phyloP scores from a whole-genome alignment of 2,888 invertebrate genomes.

The Caenorhabditis sp. region DNA sequence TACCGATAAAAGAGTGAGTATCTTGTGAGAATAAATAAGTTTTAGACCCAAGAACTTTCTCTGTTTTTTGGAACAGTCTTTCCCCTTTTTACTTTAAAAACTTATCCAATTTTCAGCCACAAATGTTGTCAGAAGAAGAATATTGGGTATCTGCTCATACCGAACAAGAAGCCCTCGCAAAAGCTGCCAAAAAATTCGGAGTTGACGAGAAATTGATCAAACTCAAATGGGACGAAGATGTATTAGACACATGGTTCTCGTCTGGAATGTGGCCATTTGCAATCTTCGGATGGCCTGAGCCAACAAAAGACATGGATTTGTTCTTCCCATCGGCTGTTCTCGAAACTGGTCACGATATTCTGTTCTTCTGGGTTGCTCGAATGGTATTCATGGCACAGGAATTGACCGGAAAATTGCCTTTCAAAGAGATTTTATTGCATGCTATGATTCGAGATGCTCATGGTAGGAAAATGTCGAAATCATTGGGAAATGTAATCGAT shows the following conservation, averaged over 20 bases:
- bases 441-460: conserved; percentile 97
- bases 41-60: neutral
- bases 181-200: conserved; percentile 81
- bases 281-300: conserved; percentile 93
- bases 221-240: conserved; percentile 82
- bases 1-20: conserved; percentile 42
- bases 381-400: conserved; percentile 97
- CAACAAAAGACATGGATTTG: conserved; percentile 72
- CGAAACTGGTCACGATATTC: conserved; percentile 87
- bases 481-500: conserved; percentile 95
- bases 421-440: conserved; percentile 88
- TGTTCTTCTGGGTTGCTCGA: conserved; percentile 99
- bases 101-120: neutral
- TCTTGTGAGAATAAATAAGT: neutral
- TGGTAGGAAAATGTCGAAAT: conserved; percentile 98
- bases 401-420: conserved; percentile 88
- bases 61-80: too few species aligned
- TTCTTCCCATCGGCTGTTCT: conserved; percentile 91
- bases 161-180: conserved; percentile 81
- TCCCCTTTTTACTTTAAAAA: too few species aligned
- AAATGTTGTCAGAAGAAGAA: conserved; percentile 32
- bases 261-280: conserved; percentile 95
- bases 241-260: conserved; percentile 98
- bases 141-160: conserved; percentile 78
- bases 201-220: conserved; percentile 73